Conservation (phyloP, 2,888 invertebrate species). For the Coronaproctus castanopsis region DNA sequence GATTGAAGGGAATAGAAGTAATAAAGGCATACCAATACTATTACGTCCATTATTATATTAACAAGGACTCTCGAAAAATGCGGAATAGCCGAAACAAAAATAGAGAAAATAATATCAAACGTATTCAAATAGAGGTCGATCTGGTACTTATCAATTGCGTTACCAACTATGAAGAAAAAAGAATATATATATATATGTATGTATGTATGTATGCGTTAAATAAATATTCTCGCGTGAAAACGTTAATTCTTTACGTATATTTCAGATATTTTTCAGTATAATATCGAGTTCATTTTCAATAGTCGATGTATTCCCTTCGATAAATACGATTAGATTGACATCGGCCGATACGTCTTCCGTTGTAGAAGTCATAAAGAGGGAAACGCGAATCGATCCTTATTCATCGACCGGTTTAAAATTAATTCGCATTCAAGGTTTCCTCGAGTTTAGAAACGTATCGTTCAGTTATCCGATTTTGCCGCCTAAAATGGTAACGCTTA, state of each 20-base stretch:
- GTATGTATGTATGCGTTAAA: no score
- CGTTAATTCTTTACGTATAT: constrained; percentile 4
- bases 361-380: constrained; percentile 51
- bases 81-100: no score
- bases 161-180: no score
- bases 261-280: constrained; percentile 59
- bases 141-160: no score
- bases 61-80: no score
- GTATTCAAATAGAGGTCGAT: no score
- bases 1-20: no score
- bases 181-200: no score
- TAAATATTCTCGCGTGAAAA: no score
- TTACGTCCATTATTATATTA: no score
- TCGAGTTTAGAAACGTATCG: constrained; percentile 47
- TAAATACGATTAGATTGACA: constrained; percentile 58
- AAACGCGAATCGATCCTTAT: constrained; percentile 51
- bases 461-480: constrained; percentile 67
- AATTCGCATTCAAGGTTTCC: constrained; percentile 33
- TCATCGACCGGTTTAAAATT: constrained; percentile 34
- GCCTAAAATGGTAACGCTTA: constrained; percentile 27
- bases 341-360: constrained; percentile 59
- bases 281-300: constrained; percentile 53
- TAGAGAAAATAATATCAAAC: no score
- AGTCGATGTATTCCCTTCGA: constrained; percentile 61
- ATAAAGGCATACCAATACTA: no score